These are phyloP conservation scores for Ceratina calcarata DNA, from an alignment of 1,140 invertebrate species.

Conservation along the genomic window DNA sequence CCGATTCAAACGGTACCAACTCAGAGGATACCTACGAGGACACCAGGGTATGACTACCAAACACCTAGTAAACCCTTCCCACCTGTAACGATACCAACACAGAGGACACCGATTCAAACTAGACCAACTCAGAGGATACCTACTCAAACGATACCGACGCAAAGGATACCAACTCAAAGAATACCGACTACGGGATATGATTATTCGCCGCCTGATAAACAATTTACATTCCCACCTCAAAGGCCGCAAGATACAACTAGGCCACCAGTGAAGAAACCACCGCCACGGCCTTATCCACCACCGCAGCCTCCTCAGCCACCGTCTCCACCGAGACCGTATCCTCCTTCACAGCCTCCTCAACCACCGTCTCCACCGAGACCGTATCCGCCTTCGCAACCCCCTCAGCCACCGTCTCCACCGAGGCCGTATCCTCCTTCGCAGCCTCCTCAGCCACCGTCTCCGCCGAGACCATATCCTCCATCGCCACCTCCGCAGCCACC, in stretches of 20 bases:
- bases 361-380: conserved; percentile 20
- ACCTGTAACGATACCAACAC: background rate
- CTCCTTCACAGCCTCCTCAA: background rate
- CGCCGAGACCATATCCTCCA: background rate
- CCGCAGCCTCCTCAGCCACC: background rate
- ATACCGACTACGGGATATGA: background rate
- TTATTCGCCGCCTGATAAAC: background rate
- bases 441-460: background rate
- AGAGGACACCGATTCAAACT: background rate
- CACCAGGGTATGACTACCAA: too few relatives aligned
- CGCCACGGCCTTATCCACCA: too few relatives aligned
- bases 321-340: background rate
- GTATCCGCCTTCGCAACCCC: background rate
- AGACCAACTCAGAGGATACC: background rate
- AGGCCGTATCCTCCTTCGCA: background rate
- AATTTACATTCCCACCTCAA: background rate
- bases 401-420: background rate
- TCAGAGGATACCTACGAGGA: background rate
- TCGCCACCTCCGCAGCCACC: background rate
- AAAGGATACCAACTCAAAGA: background rate
- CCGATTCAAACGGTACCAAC: background rate
- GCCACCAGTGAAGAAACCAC: too few relatives aligned
- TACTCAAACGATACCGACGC: too few relatives aligned
- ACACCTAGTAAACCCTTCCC: too few relatives aligned
- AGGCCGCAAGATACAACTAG: background rate